Evolutionary conservation across 2,797 vertebrate genomes (phyloP).

Genomic region (Artibeus jamaicensis): DNA sequence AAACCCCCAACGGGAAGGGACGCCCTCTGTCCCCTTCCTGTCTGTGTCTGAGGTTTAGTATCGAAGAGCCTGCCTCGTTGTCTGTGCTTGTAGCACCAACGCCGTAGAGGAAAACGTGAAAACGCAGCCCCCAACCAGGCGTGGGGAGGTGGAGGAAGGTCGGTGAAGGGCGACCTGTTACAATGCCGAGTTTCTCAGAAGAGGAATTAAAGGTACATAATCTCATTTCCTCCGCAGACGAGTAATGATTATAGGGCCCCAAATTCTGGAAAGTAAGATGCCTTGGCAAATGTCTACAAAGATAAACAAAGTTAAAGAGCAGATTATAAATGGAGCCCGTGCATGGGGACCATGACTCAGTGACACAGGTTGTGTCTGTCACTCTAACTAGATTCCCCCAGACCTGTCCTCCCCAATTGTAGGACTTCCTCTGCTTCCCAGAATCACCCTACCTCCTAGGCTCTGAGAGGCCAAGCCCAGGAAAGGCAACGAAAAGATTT

Average conservation of each 20-base stretch:
- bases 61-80: background rate
- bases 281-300: background rate
- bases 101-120: background rate
- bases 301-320: constrained; percentile 71
- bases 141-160: constrained; percentile 1
- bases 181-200: constrained; percentile 62
- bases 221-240: constrained; percentile 67
- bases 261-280: constrained; percentile 69
- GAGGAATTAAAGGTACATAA: constrained; percentile 63
- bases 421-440: background rate
- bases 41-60: background rate
- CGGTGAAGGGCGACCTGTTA: constrained; percentile 14
- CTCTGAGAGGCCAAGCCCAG: background rate
- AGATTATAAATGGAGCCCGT: constrained; percentile 71
- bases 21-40: background rate
- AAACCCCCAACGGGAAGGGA: no score
- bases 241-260: constrained; percentile 59
- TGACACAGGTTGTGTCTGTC: constrained; percentile 4
- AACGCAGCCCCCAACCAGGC: background rate
- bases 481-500: background rate
- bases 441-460: background rate
- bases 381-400: constrained; percentile 39
- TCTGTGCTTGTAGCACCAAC: background rate
- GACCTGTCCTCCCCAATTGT: background rate
- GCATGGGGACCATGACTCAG: constrained; percentile 41